These are phyloP conservation scores for cattle (Bos taurus) DNA, from an alignment of 2,113 vertebrate species.

Conservation along the genomic window DNA sequence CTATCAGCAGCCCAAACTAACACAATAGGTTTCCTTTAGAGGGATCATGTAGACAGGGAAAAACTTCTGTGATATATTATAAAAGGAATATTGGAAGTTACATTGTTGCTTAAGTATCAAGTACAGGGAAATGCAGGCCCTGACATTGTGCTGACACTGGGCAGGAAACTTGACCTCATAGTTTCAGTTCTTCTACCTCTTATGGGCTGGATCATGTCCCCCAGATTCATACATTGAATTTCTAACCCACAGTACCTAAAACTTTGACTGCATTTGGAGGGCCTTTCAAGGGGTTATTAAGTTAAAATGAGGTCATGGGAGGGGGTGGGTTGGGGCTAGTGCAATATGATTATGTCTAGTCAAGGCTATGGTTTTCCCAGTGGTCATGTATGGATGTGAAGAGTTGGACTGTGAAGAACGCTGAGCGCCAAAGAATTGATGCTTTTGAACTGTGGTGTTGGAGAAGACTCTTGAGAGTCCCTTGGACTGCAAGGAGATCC, in stretches of 20 bases:
- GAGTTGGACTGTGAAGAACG: too few species aligned
- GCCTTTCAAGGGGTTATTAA: background rate
- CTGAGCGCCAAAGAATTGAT: too few species aligned
- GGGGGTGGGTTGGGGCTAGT: background rate
- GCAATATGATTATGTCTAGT: background rate
- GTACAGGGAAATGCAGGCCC: background rate
- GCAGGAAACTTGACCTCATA: background rate
- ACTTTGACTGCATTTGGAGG: background rate
- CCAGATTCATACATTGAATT: background rate
- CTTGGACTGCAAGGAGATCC: too few species aligned
- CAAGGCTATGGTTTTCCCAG: too few species aligned
- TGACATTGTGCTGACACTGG: background rate
- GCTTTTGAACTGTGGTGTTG: too few species aligned
- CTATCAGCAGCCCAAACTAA: background rate
- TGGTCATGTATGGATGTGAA: too few species aligned
- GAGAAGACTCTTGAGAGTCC: too few species aligned
- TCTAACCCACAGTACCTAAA: background rate
- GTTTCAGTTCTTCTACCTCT: background rate
- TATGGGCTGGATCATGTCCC: background rate
- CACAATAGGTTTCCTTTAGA: background rate
- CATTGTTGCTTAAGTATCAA: background rate
- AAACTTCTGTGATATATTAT: background rate
- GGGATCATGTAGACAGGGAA: background rate
- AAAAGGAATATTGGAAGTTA: background rate
- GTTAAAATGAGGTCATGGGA: background rate